These are phyloP conservation scores for Rhagonycha lutea DNA, from an alignment of 2,888 invertebrate species.

Conservation along the genomic window DNA sequence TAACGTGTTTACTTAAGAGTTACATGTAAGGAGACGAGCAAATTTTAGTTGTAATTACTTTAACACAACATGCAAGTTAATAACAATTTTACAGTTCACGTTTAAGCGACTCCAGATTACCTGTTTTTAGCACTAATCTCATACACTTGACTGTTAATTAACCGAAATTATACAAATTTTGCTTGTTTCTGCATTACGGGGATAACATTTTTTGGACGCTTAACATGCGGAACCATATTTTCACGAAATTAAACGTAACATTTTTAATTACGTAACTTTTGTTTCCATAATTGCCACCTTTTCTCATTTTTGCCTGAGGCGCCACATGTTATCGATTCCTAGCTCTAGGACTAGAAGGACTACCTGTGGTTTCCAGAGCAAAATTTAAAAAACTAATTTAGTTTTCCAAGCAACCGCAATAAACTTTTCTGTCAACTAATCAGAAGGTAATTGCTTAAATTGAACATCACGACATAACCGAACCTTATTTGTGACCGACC, in stretches of 20 bases:
- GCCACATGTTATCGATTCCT: not conserved
- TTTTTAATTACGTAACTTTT: not conserved
- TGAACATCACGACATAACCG: not conserved
- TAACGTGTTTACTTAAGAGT: constrained; percentile 23
- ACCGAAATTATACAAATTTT: not conserved
- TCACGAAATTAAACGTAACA: not conserved
- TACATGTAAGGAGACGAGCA: constrained; percentile 12
- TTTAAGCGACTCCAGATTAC: constrained; percentile 8
- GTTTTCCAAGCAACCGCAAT: not conserved
- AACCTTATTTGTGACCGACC: not conserved
- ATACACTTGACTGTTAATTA: not conserved
- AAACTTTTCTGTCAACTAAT: not conserved
- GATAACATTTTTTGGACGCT: not conserved
- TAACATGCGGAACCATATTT: not conserved
- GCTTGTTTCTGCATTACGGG: not conserved
- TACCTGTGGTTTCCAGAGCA: not conserved
- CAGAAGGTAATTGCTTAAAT: not conserved
- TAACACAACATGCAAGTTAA: constrained; percentile 21
- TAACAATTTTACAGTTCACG: constrained; percentile 15
- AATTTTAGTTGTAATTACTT: constrained; percentile 26
- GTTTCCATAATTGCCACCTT: not conserved
- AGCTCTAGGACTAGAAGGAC: not conserved
- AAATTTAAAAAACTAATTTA: not conserved
- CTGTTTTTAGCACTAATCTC: not conserved
- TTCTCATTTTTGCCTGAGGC: not conserved